These are phyloP conservation scores for Zoanthus sociatus DNA, from an alignment of 92 coral and sea anemone species.

Conservation along the genomic window DNA sequence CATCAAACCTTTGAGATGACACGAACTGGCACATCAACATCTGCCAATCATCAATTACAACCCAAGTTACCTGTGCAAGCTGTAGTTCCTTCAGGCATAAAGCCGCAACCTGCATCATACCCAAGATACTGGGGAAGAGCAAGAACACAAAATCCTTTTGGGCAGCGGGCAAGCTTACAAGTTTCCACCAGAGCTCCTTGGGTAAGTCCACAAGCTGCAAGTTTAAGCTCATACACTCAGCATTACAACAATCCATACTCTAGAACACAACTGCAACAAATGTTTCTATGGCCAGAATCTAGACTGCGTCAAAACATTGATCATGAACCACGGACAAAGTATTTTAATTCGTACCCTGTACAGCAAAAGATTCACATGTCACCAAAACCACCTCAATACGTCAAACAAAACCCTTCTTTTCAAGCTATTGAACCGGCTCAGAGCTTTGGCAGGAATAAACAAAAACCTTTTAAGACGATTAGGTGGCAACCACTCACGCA, in stretches of 20 bases:
- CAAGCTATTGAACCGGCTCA: neutral
- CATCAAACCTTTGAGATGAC: neutral
- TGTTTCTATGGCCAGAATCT: neutral
- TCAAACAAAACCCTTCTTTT: conserved; percentile 1
- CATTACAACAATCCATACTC: neutral
- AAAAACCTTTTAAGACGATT: conserved; percentile 9
- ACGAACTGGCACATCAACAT: neutral
- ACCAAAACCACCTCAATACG: neutral
- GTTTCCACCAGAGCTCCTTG: neutral
- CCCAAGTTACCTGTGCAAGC: conserved; percentile 19
- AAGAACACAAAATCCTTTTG: neutral
- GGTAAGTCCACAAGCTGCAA: conserved; percentile 4
- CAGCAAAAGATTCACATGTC: neutral
- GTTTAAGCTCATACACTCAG: neutral
- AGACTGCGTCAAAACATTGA: neutral
- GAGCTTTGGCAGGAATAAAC: neutral
- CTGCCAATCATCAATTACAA: neutral
- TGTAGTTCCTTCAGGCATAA: neutral
- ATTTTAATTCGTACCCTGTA: neutral
- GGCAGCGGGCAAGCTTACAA: conserved; percentile 1
- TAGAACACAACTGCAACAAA: neutral
- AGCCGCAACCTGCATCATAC: conserved; percentile 11
- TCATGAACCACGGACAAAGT: neutral
- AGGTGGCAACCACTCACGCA: neutral
- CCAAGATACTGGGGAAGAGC: neutral